Conservation (phyloP, 2,888 invertebrate genomes). For the Xylophagus ater region DNA sequence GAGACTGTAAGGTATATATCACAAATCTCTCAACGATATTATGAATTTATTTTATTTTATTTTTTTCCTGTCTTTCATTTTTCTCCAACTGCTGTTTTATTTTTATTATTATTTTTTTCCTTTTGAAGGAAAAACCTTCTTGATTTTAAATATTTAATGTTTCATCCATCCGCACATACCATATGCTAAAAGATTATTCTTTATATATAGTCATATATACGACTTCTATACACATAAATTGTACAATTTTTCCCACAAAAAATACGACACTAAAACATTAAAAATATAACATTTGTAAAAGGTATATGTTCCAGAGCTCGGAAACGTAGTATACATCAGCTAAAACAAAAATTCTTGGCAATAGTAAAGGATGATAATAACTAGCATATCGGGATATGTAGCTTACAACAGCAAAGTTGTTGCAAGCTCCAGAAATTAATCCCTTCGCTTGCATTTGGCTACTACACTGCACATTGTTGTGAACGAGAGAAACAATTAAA, state of each 20-base stretch:
- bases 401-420: too few relatives aligned
- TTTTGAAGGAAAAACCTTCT: conserved; percentile 12
- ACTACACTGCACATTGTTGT: too few relatives aligned
- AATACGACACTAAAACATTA: conserved; percentile 7
- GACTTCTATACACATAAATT: too few relatives aligned
- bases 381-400: too few relatives aligned
- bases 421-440: too few relatives aligned
- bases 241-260: too few relatives aligned
- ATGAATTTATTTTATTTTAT: conserved; percentile 5
- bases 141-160: conserved; percentile 18
- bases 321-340: not conserved
- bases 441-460: too few relatives aligned
- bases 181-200: conserved; percentile 17
- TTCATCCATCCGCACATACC: conserved; percentile 16
- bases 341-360: conserved; percentile 1
- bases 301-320: not conserved
- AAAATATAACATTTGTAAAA: conserved; percentile 4
- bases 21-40: conserved; percentile 13
- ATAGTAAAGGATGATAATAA: too few relatives aligned
- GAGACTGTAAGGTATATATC: too few relatives aligned
- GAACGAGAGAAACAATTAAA: too few relatives aligned
- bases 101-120: conserved; percentile 8
- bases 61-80: not conserved
- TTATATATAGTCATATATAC: too few relatives aligned
- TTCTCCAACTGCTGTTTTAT: not conserved